A percentile compares a stretch with the other conserved stretches of the same genome.
Conservation (phyloP, 2,113 vertebrate genomes). For the Candoia aspera region DNA sequence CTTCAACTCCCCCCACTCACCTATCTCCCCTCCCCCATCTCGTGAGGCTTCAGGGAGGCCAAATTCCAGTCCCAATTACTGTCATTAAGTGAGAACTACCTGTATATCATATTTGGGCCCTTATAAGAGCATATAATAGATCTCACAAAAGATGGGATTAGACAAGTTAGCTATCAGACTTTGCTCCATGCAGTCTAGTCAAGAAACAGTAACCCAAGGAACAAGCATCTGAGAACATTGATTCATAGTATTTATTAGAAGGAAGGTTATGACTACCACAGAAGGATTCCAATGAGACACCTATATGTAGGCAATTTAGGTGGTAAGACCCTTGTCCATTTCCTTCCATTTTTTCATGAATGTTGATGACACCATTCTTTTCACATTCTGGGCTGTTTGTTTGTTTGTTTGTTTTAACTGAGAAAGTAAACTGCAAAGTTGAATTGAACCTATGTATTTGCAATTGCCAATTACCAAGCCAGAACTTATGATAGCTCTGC, state of each 20-base stretch:
- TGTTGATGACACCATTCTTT: background rate
- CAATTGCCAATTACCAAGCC: constrained; percentile 26
- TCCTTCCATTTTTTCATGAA: background rate
- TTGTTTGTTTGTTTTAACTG: background rate
- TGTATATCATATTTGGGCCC: background rate
- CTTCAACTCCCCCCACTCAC: background rate
- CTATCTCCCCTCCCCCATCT: background rate
- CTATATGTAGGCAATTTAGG: background rate
- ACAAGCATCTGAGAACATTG: background rate
- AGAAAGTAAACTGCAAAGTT: constrained; percentile 12
- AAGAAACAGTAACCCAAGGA: background rate
- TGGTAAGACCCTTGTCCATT: background rate
- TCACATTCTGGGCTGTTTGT: background rate
- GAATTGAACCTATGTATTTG: constrained; percentile 22
- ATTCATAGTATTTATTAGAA: background rate
- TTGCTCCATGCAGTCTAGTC: background rate
- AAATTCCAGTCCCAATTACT: background rate
- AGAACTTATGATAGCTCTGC: background rate
- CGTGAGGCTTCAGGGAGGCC: background rate
- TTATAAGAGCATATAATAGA: background rate
- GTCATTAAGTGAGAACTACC: background rate
- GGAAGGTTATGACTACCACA: background rate
- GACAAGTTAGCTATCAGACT: background rate
- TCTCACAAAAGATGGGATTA: background rate
- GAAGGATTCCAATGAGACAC: background rate